Evolutionary conservation across 2,113 vertebrate genomes (phyloP).

Genomic region (Pica pica): DNA sequence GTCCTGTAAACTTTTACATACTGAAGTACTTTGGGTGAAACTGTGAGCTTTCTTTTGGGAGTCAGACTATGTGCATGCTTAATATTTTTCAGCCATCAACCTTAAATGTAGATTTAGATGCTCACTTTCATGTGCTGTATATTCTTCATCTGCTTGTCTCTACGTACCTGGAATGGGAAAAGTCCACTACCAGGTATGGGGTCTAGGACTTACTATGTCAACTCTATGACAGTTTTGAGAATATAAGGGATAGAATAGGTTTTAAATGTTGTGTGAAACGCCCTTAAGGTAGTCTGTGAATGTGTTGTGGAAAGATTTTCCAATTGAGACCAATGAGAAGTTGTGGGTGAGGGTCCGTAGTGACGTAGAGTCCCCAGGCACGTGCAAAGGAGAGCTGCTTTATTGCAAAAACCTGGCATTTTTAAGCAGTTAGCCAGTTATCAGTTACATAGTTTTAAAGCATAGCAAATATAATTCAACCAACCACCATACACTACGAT

Average conservation of each 20-base stretch:
- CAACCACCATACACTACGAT: no score
- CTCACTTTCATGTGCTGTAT: not conserved
- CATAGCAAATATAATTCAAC: no score
- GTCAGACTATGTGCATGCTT: accelerated
- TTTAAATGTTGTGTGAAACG: not conserved
- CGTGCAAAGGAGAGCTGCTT: no score
- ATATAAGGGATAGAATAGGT: not conserved
- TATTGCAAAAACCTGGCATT: no score
- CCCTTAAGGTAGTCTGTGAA: not conserved
- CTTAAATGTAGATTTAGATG: not conserved
- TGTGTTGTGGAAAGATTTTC: not conserved
- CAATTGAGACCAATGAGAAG: not conserved
- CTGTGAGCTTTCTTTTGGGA: not conserved
- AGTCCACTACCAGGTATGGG: not conserved
- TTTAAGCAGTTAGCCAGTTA: no score
- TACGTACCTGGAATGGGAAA: not conserved
- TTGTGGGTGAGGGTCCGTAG: not conserved
- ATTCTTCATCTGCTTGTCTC: not conserved
- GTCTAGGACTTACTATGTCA: not conserved
- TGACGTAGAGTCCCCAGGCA: no score
- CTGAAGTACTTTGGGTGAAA: not conserved
- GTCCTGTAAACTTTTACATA: not conserved
- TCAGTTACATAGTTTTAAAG: no score
- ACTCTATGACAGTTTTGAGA: not conserved
- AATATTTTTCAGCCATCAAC: not conserved